Evolutionary conservation across 2,113 vertebrate species (phyloP).

Genomic region (Hippopotamus amphibius): DNA sequence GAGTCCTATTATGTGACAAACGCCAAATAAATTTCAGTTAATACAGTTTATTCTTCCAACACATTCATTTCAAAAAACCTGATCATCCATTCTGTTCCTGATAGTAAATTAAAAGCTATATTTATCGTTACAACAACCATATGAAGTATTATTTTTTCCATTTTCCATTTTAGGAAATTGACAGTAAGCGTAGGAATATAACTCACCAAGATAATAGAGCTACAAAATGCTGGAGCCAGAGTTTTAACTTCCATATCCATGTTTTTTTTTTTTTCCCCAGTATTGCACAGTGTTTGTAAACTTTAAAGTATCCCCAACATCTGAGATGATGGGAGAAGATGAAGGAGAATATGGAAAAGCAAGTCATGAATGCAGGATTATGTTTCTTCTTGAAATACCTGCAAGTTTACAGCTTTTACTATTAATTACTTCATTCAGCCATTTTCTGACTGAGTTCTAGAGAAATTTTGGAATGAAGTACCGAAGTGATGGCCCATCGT

Average conservation of each 20-base stretch:
- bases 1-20: not conserved
- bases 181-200: not conserved
- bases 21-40: not conserved
- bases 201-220: not conserved
- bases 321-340: not conserved
- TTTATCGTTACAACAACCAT: not conserved
- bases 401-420: not conserved
- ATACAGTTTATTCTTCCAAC: conserved; percentile 6
- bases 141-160: not conserved
- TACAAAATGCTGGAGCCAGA: not conserved
- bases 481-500: not conserved
- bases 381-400: conserved; percentile 25
- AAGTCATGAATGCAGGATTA: not conserved
- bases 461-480: not conserved
- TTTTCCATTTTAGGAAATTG: not conserved
- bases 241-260: not conserved
- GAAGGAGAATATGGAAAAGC: not conserved
- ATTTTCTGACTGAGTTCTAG: not conserved
- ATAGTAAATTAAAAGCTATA: not conserved
- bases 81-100: not conserved
- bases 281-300: not conserved
- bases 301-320: not conserved
- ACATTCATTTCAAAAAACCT: not conserved
- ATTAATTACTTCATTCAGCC: not conserved
- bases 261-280: not conserved